Evolutionary conservation across 1,140 invertebrate genomes (phyloP).

Genomic region (Copidosoma floridanum): DNA sequence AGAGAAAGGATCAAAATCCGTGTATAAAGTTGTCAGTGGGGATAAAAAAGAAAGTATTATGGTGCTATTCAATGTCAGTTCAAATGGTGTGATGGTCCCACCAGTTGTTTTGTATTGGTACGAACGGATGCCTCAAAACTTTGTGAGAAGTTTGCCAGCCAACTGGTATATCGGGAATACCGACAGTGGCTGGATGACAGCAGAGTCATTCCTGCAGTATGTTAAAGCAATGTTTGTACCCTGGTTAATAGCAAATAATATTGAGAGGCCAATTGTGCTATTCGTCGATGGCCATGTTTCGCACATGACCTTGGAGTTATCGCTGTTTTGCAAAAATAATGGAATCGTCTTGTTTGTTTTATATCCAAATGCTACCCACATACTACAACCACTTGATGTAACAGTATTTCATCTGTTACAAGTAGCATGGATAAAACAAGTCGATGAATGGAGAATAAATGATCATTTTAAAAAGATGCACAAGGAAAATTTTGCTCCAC

Average conservation of each 20-base stretch:
- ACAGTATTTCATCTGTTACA: slow-evolving; percentile 39
- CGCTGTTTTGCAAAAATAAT: slow-evolving; percentile 38
- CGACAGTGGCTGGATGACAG: slow-evolving; percentile 25
- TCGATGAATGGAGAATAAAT: slow-evolving; percentile 21
- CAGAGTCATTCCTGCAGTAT: slow-evolving; percentile 23
- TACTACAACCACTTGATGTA: slow-evolving; percentile 45
- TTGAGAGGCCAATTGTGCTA: slow-evolving; percentile 40
- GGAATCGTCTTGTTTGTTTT: slow-evolving; percentile 38
- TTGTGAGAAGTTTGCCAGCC: slow-evolving; percentile 29
- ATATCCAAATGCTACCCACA: slow-evolving; percentile 43
- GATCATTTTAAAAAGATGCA: background rate
- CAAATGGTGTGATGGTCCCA: slow-evolving; percentile 32
- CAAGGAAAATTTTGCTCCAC: slow-evolving; percentile 6
- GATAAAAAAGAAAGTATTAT: slow-evolving; percentile 38
- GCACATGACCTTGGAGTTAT: slow-evolving; percentile 38
- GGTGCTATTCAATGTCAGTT: slow-evolving; percentile 34
- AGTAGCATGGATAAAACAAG: slow-evolving; percentile 31
- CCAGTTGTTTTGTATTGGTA: slow-evolving; percentile 38
- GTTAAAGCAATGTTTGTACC: slow-evolving; percentile 5
- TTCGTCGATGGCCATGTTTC: slow-evolving; percentile 48
- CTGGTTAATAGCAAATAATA: slow-evolving; percentile 41
- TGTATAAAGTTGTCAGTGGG: slow-evolving; percentile 39
- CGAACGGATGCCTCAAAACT: slow-evolving; percentile 29
- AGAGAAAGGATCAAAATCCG: slow-evolving; percentile 40
- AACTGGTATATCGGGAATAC: slow-evolving; percentile 29